Evolutionary conservation across 2,888 invertebrate genomes (phyloP).

Genomic region (Leptarthrus brevirostris): DNA sequence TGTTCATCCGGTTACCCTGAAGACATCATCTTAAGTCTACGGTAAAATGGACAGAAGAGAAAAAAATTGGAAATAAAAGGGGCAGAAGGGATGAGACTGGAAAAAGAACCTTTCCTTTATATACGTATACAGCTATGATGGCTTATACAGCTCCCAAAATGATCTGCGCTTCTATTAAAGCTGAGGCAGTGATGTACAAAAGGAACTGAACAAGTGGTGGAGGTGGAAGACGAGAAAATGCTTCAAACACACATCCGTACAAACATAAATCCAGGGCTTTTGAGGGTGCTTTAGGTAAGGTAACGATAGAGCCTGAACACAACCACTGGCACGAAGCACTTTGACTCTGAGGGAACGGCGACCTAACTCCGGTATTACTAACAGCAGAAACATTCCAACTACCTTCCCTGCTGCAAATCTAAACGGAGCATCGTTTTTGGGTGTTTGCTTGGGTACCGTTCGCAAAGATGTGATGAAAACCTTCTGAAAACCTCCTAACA

Average conservation of each 20-base stretch:
- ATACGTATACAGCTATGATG: neutral
- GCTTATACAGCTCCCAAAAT: constrained; percentile 43
- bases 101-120: constrained; percentile 15
- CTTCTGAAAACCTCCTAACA: constrained; percentile 15
- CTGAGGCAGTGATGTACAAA: constrained; percentile 27
- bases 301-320: constrained; percentile 36
- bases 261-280: constrained; percentile 53
- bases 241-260: constrained; percentile 46
- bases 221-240: constrained; percentile 24
- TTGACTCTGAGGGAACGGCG: constrained; percentile 39
- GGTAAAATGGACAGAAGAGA: constrained; percentile 48
- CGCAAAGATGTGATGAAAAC: constrained; percentile 29
- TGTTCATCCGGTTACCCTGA: constrained; percentile 50
- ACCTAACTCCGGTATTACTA: constrained; percentile 48
- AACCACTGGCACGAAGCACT: constrained; percentile 24
- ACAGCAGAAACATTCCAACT: constrained; percentile 43
- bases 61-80: constrained; percentile 40
- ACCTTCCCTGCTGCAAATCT: constrained; percentile 47
- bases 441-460: constrained; percentile 34
- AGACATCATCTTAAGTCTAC: constrained; percentile 50
- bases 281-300: constrained; percentile 43
- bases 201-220: constrained; percentile 13
- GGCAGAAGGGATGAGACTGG: neutral
- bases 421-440: constrained; percentile 44
- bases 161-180: constrained; percentile 48